These are phyloP conservation scores for Lepidotrigona ventralis DNA, from an alignment of 1,140 invertebrate species.

Conservation along the genomic window DNA sequence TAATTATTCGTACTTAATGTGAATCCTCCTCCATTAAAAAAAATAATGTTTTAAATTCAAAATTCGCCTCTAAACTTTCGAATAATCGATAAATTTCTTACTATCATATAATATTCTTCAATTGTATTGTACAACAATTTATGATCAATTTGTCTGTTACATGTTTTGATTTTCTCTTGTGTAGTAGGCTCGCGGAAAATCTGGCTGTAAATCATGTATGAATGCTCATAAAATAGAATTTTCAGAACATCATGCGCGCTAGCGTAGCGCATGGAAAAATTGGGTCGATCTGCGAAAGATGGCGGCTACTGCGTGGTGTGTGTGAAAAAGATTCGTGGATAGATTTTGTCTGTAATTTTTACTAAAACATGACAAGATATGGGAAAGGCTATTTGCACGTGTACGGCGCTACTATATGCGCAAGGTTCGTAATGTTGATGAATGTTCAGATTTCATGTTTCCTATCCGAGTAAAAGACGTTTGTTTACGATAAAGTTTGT, in stretches of 20 bases:
- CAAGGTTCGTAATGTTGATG: constrained; percentile 32
- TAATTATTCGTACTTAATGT: background rate
- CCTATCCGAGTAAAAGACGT: constrained; percentile 29
- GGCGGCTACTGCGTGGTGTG: constrained; percentile 70
- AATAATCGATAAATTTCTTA: background rate
- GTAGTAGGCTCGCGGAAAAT: background rate
- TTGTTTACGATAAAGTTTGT: constrained; percentile 58
- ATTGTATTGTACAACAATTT: background rate
- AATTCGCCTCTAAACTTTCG: background rate
- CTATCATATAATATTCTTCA: background rate
- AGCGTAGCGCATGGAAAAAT: constrained; percentile 68
- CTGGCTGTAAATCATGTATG: constrained; percentile 2
- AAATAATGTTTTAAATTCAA: background rate
- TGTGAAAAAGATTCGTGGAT: constrained; percentile 55
- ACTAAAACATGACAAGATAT: constrained; percentile 56
- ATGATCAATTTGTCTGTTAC: background rate
- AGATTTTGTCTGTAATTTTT: constrained; percentile 27
- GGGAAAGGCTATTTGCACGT: constrained; percentile 40
- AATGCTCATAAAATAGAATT: constrained; percentile 35
- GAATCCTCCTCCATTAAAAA: background rate
- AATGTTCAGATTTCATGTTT: constrained; percentile 32
- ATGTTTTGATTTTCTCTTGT: background rate
- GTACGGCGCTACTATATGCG: constrained; percentile 18
- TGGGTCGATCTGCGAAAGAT: constrained; percentile 78
- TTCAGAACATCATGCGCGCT: constrained; percentile 51